These are phyloP conservation scores for Penaeus japonicus DNA, from an alignment of 1,140 invertebrate species.

Conservation along the genomic window DNA sequence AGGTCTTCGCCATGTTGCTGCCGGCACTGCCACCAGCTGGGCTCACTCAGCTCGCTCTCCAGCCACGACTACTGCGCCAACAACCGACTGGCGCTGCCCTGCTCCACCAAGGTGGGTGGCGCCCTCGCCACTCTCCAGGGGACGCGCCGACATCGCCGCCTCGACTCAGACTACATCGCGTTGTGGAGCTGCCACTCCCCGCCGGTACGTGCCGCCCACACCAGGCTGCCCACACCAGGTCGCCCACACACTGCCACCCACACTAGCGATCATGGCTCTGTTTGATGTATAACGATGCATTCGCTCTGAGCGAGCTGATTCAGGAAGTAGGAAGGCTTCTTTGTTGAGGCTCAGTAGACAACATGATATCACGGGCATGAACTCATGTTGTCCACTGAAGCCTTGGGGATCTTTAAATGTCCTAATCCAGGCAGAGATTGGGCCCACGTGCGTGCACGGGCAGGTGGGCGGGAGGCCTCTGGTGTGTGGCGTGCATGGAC, in stretches of 20 bases:
- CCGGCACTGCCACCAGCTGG: constrained; percentile 18
- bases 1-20: constrained; percentile 46
- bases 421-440: no score
- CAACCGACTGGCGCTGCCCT: constrained; percentile 39
- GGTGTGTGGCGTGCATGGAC: background rate
- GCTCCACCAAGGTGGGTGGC: constrained; percentile 53
- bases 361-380: background rate
- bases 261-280: background rate
- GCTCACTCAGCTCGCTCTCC: constrained; percentile 32
- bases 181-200: constrained; percentile 55
- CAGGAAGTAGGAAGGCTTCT: background rate
- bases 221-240: background rate
- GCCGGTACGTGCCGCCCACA: constrained; percentile 40
- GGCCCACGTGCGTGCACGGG: no score
- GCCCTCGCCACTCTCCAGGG: constrained; percentile 19
- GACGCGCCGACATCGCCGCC: constrained; percentile 38
- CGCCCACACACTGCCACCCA: constrained; percentile 29
- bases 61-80: constrained; percentile 37
- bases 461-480: background rate
- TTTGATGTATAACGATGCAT: background rate
- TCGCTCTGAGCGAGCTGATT: background rate
- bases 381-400: background rate
- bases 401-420: no score
- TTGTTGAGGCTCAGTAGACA: background rate
- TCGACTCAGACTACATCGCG: constrained; percentile 53